Conservation (phyloP, 2,888 invertebrate species). For the Sarcophaga caerulescens region DNA sequence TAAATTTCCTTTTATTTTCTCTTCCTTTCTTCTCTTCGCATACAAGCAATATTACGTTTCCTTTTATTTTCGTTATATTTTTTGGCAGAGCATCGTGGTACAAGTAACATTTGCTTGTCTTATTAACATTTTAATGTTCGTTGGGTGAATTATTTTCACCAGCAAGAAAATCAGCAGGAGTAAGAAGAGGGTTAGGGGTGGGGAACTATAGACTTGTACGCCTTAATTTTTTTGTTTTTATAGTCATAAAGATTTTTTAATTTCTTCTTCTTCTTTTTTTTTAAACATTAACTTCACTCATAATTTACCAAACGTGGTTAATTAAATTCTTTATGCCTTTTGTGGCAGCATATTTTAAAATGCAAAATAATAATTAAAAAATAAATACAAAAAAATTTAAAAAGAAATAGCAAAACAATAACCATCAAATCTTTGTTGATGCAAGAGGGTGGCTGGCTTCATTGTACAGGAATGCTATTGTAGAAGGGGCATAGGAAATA, state of each 20-base stretch:
- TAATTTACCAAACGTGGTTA: slow-evolving; percentile 68
- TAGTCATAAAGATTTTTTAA: slow-evolving; percentile 34
- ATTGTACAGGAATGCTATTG: background rate
- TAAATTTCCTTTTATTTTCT: slow-evolving; percentile 23
- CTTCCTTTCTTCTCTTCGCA: background rate
- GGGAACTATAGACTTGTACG: background rate
- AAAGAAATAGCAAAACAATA: slow-evolving; percentile 1
- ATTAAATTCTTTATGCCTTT: slow-evolving; percentile 66
- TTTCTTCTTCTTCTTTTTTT: slow-evolving; percentile 4
- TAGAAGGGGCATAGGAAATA: background rate
- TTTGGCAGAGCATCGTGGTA: background rate
- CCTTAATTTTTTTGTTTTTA: slow-evolving; percentile 1
- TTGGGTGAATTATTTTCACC: slow-evolving; percentile 44
- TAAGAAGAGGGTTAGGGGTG: background rate
- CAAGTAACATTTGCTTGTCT: slow-evolving; percentile 54
- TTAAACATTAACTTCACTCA: slow-evolving; percentile 63
- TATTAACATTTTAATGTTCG: slow-evolving; percentile 61
- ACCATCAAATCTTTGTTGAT: slow-evolving; percentile 9
- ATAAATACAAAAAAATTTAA: slow-evolving; percentile 12
- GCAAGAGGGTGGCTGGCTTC: background rate
- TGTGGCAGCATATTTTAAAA: slow-evolving; percentile 62
- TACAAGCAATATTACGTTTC: slow-evolving; percentile 42
- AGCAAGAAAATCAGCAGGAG: background rate
- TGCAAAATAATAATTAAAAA: slow-evolving; percentile 65
- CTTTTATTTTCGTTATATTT: background rate